These are phyloP conservation scores for Todiramphus saurophagus DNA, from an alignment of 2,113 vertebrate genomes.

Conservation along the genomic window DNA sequence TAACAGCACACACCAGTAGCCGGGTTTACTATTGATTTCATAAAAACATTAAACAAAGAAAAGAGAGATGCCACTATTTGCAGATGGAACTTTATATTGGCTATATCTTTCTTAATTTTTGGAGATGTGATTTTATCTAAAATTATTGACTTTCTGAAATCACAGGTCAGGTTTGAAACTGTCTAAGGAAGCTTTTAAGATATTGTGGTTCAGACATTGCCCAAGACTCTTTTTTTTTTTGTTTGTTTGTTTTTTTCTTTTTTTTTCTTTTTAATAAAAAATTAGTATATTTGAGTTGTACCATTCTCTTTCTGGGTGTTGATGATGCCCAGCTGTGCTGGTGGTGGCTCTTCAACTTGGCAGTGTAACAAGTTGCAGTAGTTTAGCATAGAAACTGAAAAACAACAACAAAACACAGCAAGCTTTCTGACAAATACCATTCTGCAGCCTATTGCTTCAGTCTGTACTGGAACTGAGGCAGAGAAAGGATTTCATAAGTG, in stretches of 20 bases:
- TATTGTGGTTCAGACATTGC: not conserved
- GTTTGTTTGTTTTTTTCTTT: not conserved
- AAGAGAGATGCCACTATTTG: not conserved
- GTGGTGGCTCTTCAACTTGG: not conserved
- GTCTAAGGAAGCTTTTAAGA: not conserved
- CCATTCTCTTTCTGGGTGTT: not conserved
- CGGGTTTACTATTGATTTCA: not conserved
- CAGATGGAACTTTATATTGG: not conserved
- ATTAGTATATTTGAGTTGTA: not conserved
- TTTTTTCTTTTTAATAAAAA: not conserved
- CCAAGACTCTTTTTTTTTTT: not conserved
- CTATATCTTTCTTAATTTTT: not conserved
- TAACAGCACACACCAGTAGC: rapidly evolving
- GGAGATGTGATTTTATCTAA: not conserved
- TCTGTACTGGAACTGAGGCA: not conserved
- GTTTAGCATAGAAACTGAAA: not conserved
- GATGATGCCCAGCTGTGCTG: not conserved
- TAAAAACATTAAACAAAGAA: not conserved
- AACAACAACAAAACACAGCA: not conserved
- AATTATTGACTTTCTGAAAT: not conserved
- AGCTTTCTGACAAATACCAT: not conserved
- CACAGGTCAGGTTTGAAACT: not conserved
- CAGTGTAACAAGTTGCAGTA: not conserved
- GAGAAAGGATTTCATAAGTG: not conserved
- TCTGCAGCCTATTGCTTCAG: not conserved